phyloP scores from a whole-genome alignment of 2,113 vertebrate species.

The Pseudopodoces humilis region DNA sequence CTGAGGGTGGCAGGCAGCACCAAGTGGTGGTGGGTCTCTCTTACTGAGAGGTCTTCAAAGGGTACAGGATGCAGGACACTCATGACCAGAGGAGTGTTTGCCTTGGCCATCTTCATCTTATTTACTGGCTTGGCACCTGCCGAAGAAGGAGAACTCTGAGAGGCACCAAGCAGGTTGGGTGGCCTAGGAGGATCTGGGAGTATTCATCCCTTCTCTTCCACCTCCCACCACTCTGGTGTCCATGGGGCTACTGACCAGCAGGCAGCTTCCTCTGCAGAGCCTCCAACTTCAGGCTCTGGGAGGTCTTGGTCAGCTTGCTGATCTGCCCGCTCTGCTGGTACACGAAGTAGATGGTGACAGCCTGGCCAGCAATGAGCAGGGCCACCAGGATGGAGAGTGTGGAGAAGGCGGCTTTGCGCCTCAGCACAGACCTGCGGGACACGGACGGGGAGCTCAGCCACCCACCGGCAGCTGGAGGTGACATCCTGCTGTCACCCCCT shows the following conservation, averaged over 20 bases:
- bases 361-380: slow-evolving; percentile 88
- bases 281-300: slow-evolving; percentile 77
- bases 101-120: slow-evolving; percentile 69
- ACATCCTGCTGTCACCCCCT: not conserved
- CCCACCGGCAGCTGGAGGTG: not conserved
- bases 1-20: not conserved
- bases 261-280: slow-evolving; percentile 70
- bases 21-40: accelerated
- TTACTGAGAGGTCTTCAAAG: not conserved
- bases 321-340: slow-evolving; percentile 84
- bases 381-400: slow-evolving; percentile 83
- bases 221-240: not conserved
- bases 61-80: not conserved
- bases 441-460: not conserved
- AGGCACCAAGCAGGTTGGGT: accelerated
- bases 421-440: slow-evolving; percentile 50
- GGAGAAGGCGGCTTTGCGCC: slow-evolving; percentile 71
- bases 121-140: slow-evolving; percentile 29
- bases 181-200: accelerated
- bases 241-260: slow-evolving; percentile 57
- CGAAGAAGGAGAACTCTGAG: not conserved
- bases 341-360: slow-evolving; percentile 84
- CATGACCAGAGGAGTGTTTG: slow-evolving; percentile 69
- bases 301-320: slow-evolving; percentile 74
- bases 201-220: not conserved